Evolutionary conservation across 2,797 vertebrate species (phyloP), one percentile per base, ranked within the genome.

Genomic region (Fundulus diaphanus): DNA sequence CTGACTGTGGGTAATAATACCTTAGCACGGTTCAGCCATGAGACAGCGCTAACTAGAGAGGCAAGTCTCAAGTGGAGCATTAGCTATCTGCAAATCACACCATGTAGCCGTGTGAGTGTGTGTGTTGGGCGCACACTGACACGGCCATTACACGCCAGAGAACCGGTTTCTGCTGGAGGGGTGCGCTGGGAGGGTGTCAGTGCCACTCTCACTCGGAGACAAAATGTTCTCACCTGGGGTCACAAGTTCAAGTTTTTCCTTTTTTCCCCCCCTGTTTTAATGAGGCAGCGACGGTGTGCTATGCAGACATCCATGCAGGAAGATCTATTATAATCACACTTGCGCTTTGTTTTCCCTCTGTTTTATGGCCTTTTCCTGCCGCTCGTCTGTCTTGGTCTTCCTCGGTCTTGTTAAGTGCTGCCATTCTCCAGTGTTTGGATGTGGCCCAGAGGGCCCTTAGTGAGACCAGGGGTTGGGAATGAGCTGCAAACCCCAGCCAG

Each of bases 361-460:
- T 76, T 92, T 93, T 92, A 94, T 92, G 81, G 87, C 85, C 78
- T 68, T 82, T 82, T 90, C 88, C 87, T 85, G 86, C 90, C 89
- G 87, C 89, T 90, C 77, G 75, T 94, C 91, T 91, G 83, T 94
- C 92, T 92, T 88, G 88, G 87, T 90, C 88, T 88, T 83, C 86
- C 85, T 92, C 82, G 12, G 82, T 87, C 92, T 92, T 92, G 90
- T 94, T 93, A 94, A 93, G 92, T 92, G 92, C 89, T 88, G 92
- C 91, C 92, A 94, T 93, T 94, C 91, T 92, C 92, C 87, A 74
- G 92, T 90, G 86, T 89, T 92, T 88, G 89, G 93, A 95, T 94
- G 94, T 92, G 93, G 91, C 95, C 94, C 94, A 94, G 92, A 94
- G 94, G 95, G 92, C 95, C 93, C 86, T 92, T 95, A 93, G 92